phyloP scores from a whole-genome alignment of 2,113 vertebrate genomes.

The Callopanchax toddi region DNA sequence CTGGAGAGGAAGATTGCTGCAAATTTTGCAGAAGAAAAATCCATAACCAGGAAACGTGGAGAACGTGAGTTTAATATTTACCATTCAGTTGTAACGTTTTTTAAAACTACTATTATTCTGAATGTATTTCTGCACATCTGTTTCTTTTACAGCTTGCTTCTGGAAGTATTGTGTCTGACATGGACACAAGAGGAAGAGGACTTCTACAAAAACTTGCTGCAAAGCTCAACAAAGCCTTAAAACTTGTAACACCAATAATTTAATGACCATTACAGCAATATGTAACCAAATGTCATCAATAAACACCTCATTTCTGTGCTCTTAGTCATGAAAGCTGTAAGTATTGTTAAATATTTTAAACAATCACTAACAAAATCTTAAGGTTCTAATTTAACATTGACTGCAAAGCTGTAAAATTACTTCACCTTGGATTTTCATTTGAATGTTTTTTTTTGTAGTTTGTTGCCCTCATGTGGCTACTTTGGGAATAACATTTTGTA shows the following conservation, averaged over 20 bases:
- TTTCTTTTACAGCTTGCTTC: constrained; percentile 74
- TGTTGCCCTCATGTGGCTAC: constrained; percentile 52
- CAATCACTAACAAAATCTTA: constrained; percentile 45
- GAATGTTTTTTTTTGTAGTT: constrained; percentile 39
- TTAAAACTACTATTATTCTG: not conserved
- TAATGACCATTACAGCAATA: constrained; percentile 59
- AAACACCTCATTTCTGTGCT: constrained; percentile 24
- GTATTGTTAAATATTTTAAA: constrained; percentile 39
- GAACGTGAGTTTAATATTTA: constrained; percentile 61
- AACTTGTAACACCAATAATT: constrained; percentile 51
- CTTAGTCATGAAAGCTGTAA: constrained; percentile 19
- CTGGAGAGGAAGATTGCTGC: constrained; percentile 67
- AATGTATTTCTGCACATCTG: not conserved
- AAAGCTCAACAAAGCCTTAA: constrained; percentile 74
- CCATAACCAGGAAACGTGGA: constrained; percentile 67
- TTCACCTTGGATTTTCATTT: constrained; percentile 35
- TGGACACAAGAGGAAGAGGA: constrained; percentile 16
- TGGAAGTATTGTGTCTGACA: constrained; percentile 84
- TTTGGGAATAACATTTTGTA: constrained; percentile 18
- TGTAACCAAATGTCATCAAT: constrained; percentile 40
- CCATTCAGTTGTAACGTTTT: not conserved
- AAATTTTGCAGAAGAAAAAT: constrained; percentile 61
- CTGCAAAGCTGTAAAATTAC: constrained; percentile 15
- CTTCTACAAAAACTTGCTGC: constrained; percentile 63
- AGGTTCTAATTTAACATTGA: constrained; percentile 26